Conservation (phyloP, 2,113 vertebrate genomes). For the Cephalopterus ornatus region DNA sequence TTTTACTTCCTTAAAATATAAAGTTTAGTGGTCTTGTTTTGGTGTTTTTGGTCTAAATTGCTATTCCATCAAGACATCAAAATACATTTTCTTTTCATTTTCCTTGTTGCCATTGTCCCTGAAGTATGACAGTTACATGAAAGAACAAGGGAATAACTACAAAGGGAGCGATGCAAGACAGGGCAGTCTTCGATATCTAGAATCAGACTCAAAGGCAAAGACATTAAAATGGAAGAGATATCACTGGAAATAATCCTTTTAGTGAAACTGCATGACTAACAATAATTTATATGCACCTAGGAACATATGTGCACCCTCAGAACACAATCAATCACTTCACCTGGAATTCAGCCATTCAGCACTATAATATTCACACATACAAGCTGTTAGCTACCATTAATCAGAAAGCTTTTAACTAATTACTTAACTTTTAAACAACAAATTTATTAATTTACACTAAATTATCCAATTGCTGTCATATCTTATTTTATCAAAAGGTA, state of each 20-base stretch:
- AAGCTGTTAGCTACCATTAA: conserved; percentile 67
- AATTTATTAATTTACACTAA: conserved; percentile 9
- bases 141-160: conserved; percentile 3
- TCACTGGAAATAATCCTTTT: conserved; percentile 47
- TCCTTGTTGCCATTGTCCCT: neutral
- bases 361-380: conserved; percentile 23
- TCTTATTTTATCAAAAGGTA: neutral
- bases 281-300: conserved; percentile 62
- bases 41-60: neutral
- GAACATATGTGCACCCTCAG: conserved; percentile 62
- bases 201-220: conserved; percentile 3
- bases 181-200: neutral
- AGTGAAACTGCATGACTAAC: conserved; percentile 36
- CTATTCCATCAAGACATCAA: neutral
- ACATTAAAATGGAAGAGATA: conserved; percentile 48
- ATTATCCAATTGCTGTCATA: neutral
- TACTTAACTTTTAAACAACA: conserved; percentile 54
- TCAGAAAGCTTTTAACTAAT: conserved; percentile 67
- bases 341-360: conserved; percentile 64
- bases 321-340: conserved; percentile 66
- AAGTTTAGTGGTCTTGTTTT: neutral
- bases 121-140: neutral
- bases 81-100: neutral
- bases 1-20: neutral
- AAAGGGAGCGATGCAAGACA: conserved; percentile 33